Conservation (phyloP, 53 echinoderm and acorn worm genomes). For the Echinarachnius parma region DNA sequence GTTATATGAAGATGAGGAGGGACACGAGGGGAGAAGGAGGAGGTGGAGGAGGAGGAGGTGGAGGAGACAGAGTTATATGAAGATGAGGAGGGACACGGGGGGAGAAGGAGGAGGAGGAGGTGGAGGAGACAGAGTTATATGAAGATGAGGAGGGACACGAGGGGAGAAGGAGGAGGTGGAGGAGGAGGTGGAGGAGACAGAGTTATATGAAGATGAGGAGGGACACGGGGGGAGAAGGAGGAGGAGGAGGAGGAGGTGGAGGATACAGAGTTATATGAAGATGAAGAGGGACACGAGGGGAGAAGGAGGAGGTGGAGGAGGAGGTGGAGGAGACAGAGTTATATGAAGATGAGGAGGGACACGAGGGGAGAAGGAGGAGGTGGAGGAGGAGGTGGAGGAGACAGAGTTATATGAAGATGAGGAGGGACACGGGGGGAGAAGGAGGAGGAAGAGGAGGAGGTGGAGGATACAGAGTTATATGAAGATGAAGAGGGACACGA, state of each 20-base stretch:
- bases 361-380: neutral
- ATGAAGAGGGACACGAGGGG: too few relatives aligned
- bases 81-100: too few relatives aligned
- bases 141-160: neutral
- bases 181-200: conserved; percentile 33
- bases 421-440: neutral
- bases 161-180: conserved; percentile 8
- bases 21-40: too few relatives aligned
- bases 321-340: conserved; percentile 29
- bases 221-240: neutral
- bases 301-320: conserved; percentile 22
- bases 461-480: too few relatives aligned
- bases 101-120: too few relatives aligned
- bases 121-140: too few relatives aligned
- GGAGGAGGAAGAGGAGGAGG: conserved; percentile 36
- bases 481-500: too few relatives aligned
- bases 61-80: too few relatives aligned
- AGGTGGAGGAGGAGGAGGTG: too few relatives aligned
- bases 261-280: neutral
- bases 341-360: conserved; percentile 15
- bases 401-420: neutral
- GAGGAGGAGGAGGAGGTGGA: neutral
- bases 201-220: conserved; percentile 9
- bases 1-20: neutral
- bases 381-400: neutral